phyloP scores from a whole-genome alignment of 2,888 invertebrate genomes.

The Lasioglossum morio region DNA sequence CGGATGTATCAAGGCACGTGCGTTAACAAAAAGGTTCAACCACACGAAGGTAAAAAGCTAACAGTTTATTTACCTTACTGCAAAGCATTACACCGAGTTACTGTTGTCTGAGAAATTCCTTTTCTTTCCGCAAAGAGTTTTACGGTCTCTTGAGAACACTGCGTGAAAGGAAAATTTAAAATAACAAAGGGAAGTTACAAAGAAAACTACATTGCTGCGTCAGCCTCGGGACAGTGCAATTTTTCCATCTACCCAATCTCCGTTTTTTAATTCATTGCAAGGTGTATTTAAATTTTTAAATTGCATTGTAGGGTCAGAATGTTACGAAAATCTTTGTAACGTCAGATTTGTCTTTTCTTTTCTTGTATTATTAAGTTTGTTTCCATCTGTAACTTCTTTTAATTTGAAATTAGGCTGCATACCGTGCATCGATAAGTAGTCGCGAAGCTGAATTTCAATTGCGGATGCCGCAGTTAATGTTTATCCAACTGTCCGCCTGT shows the following conservation, averaged over 20 bases:
- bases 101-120: not conserved
- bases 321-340: too few species aligned
- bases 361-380: not conserved
- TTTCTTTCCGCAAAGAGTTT: not conserved
- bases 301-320: not conserved
- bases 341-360: not conserved
- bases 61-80: not conserved
- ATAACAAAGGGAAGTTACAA: not conserved
- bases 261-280: not conserved
- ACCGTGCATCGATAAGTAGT: not conserved
- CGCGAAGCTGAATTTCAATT: not conserved
- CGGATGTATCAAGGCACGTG: not conserved
- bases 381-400: not conserved
- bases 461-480: not conserved
- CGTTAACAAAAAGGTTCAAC: not conserved
- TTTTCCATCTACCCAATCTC: not conserved
- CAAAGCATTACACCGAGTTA: not conserved
- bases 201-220: not conserved
- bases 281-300: not conserved
- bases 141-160: not conserved
- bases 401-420: not conserved
- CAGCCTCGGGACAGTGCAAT: not conserved
- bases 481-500: not conserved
- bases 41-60: not conserved
- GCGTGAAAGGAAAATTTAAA: not conserved